phyloP scores from a whole-genome alignment of 2,113 vertebrate species.

The Furnarius figulus region DNA sequence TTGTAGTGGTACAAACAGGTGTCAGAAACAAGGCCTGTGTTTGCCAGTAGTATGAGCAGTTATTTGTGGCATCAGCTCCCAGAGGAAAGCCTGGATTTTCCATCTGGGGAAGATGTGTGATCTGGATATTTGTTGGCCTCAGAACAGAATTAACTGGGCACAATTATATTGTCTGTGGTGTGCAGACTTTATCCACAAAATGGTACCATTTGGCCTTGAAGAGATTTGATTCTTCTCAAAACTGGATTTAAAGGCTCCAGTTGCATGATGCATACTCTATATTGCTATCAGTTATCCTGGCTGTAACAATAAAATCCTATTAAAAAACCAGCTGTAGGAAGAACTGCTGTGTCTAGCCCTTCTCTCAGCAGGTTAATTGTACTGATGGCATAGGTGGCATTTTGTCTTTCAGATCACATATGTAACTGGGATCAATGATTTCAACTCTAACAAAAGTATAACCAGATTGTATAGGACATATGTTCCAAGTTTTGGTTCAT shows the following conservation, averaged over 20 bases:
- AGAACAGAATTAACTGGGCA: background rate
- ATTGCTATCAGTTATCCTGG: background rate
- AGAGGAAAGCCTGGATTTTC: background rate
- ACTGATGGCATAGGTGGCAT: background rate
- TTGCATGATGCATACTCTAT: fast-evolving
- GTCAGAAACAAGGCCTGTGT: background rate
- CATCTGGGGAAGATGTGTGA: background rate
- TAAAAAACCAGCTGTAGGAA: background rate
- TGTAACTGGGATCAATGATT: background rate
- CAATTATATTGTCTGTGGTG: background rate
- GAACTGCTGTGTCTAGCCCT: background rate
- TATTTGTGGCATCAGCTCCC: background rate
- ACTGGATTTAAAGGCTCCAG: background rate
- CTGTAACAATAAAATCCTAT: background rate
- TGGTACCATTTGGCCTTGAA: background rate
- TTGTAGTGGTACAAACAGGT: background rate
- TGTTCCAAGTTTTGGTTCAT: background rate
- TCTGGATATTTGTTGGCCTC: background rate
- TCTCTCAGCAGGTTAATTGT: background rate
- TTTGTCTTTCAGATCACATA: background rate
- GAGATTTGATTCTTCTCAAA: background rate
- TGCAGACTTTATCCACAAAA: background rate
- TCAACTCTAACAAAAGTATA: background rate
- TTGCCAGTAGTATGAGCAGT: background rate
- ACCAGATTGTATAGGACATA: no score